Evolutionary conservation across 2,113 vertebrate genomes (phyloP).

Genomic region (Narcine bancroftii): DNA sequence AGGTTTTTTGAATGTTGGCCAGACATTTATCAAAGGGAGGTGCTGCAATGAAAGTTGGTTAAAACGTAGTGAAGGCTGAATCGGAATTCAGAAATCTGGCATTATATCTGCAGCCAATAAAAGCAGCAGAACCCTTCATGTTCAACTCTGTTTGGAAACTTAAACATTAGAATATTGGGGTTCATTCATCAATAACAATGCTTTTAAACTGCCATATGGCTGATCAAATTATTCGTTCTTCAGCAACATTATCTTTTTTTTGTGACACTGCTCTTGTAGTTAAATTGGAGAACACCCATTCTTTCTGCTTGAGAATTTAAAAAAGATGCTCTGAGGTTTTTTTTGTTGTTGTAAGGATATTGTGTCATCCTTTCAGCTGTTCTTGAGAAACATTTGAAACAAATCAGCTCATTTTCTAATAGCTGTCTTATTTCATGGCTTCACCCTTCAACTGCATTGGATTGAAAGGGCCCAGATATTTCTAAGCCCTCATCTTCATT

Average conservation of each 20-base stretch:
- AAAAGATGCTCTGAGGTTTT: not conserved
- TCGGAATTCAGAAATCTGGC: not conserved
- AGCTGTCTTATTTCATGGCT: not conserved
- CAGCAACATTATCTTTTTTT: not conserved
- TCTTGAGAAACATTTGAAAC: not conserved
- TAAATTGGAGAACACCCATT: not conserved
- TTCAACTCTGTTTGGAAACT: not conserved
- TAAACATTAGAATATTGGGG: not conserved
- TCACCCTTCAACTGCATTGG: not conserved
- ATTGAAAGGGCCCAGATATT: not conserved
- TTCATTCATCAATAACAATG: not conserved
- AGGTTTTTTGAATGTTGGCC: conserved; percentile 36
- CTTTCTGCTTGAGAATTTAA: conserved; percentile 6
- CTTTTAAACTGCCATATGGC: not conserved
- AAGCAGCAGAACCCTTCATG: not conserved
- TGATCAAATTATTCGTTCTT: not conserved
- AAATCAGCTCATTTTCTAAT: not conserved
- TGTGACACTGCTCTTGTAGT: not conserved
- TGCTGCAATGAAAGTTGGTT: conserved; percentile 3
- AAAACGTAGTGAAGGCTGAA: not conserved
- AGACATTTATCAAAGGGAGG: conserved; percentile 31
- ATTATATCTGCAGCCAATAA: too few species aligned
- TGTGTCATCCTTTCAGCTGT: not conserved
- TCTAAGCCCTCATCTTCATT: not conserved
- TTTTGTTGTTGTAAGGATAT: not conserved